Evolutionary conservation across 2,888 invertebrate species (phyloP).

Genomic region (Thumatha senex): DNA sequence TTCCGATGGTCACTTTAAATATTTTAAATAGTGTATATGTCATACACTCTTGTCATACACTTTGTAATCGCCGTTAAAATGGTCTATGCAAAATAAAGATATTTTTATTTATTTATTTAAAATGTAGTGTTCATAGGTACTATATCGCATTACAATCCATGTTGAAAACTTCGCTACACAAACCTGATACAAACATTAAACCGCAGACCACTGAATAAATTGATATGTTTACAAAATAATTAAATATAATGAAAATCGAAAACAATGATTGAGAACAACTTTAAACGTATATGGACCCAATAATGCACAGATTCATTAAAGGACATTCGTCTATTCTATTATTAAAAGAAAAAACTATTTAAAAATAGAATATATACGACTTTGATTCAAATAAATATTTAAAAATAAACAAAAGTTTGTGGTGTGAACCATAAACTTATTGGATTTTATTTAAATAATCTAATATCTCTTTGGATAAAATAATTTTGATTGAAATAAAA

Average conservation of each 20-base stretch:
- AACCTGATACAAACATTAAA: constrained; percentile 34
- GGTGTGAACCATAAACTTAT: no score
- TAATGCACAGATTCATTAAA: background rate
- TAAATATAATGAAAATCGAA: constrained; percentile 25
- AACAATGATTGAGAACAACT: background rate
- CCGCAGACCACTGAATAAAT: constrained; percentile 27
- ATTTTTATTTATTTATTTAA: constrained; percentile 10
- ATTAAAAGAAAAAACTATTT: background rate
- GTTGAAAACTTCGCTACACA: constrained; percentile 24
- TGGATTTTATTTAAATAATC: no score
- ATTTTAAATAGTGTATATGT: no score
- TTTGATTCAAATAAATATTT: no score
- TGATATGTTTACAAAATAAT: constrained; percentile 19
- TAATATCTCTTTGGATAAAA: no score
- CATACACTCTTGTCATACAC: no score
- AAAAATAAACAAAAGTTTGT: no score
- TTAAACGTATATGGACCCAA: no score
- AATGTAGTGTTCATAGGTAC: constrained; percentile 18
- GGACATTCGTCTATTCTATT: background rate
- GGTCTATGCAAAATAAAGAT: no score
- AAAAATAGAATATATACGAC: background rate
- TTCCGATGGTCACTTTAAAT: no score
- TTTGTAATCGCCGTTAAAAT: no score
- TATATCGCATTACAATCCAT: constrained; percentile 29
- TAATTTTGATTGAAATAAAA: no score